Base-by-base conservation (phyloP, 2,113 vertebrate species). In the Scomber scombrus region DNA sequence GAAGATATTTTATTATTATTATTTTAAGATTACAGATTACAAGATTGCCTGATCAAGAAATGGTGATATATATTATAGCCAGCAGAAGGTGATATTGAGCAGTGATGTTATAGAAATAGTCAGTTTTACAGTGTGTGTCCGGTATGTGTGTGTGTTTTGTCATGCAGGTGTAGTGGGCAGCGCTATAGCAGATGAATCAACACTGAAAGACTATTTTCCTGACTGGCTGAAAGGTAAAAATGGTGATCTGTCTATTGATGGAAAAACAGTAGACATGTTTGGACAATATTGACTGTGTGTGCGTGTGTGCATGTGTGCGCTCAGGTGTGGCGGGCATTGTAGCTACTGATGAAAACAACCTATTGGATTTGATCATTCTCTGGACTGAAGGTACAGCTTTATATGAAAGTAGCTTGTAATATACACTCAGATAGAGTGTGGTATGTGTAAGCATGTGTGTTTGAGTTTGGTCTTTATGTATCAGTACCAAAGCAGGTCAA, bases 201-300 rank as follows among this genome's bases (percentile, higher is more conserved):
- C 1, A 8, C 11, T 71, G 16, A 0, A 19, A 5, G 3, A 29
- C 15, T 5, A 3, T 19, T 9, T 49, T 6, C 23, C 54, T 29
- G 15, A 31, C 23, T 29, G 18, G 55, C 55, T 60, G 23, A 71
- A 50, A 60, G 69, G 69, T 71, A 60, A 15, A 29, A 58, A 40
- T 40, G 7, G 9, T 40, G 7, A 40, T 40, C 9, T 40, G 34
- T 40, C 34, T 40, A 9, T 40, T 40, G 34, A 40, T 40, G 34
- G 34, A 40, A 9, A 9, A 40, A 40, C 7, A 40, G 34, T 40
- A 40, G 34, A 8, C 34, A 2, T 8, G 34, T 40, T 40, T 40
- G 34, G 12, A 23, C 34, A 23, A 19, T 1, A 56, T 11, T 47
- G 11, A 26, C 10, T 40, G 34, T 31, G 13, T 49, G 43, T 47